These are phyloP conservation scores for Hirtodrosophila histrioides DNA, from an alignment of 2,888 invertebrate genomes.

Conservation along the genomic window DNA sequence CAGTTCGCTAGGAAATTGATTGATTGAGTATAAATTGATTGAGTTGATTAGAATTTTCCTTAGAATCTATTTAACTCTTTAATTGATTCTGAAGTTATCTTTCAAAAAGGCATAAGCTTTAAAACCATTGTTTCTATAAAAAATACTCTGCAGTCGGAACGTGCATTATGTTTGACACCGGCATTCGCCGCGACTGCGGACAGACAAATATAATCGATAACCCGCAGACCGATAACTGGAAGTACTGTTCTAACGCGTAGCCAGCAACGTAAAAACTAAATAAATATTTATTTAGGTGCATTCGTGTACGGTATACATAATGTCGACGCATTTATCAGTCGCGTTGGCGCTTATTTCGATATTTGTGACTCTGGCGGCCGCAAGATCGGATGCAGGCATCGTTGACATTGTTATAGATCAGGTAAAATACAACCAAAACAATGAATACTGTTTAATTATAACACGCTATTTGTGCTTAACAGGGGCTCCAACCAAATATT, in stretches of 20 bases:
- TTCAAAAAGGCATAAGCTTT: too few relatives aligned
- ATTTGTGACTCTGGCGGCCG: slow-evolving; percentile 29
- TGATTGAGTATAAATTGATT: too few relatives aligned
- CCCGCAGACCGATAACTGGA: slow-evolving; percentile 24
- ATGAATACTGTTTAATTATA: slow-evolving; percentile 16
- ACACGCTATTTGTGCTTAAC: neutral
- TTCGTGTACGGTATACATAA: slow-evolving; percentile 31
- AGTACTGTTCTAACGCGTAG: slow-evolving; percentile 58
- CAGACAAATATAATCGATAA: slow-evolving; percentile 40
- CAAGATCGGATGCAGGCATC: slow-evolving; percentile 63
- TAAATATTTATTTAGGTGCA: slow-evolving; percentile 55
- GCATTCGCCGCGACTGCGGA: slow-evolving; percentile 26
- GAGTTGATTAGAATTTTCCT: too few relatives aligned
- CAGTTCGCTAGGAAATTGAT: too few relatives aligned
- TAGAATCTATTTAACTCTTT: too few relatives aligned
- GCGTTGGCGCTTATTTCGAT: slow-evolving; percentile 47
- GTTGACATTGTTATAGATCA: slow-evolving; percentile 50
- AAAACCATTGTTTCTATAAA: neutral
- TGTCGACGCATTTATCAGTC: slow-evolving; percentile 38
- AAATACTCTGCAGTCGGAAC: neutral
- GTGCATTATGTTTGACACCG: slow-evolving; percentile 15
- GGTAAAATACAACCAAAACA: slow-evolving; percentile 43
- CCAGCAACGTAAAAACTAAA: slow-evolving; percentile 40
- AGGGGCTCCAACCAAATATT: slow-evolving; percentile 69
- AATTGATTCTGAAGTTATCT: too few relatives aligned